Conservation (phyloP, 2,797 vertebrate genomes). For the Peromyscus nudipes region DNA sequence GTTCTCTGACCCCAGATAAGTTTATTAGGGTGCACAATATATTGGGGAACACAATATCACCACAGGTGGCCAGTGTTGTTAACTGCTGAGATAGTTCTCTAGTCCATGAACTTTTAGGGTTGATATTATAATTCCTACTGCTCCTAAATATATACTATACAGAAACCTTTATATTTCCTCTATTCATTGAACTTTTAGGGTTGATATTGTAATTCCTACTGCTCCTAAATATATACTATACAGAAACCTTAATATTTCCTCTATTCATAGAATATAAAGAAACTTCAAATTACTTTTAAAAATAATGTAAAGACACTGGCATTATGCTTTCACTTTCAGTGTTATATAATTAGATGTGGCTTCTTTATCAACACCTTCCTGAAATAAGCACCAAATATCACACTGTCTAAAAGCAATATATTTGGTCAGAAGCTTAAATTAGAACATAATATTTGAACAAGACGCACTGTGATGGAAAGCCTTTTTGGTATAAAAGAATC, state of each 20-base stretch:
- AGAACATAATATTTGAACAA: not conserved
- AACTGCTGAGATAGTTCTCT: not conserved
- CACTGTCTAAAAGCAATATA: not conserved
- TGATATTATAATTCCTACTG: not conserved
- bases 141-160: not conserved
- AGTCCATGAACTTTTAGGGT: not conserved
- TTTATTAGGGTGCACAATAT: no score
- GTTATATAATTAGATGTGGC: not conserved
- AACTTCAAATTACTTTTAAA: not conserved
- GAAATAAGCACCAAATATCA: not conserved
- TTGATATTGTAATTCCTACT: not conserved
- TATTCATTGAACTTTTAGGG: conserved; percentile 8
- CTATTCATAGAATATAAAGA: not conserved
- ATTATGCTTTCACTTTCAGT: not conserved
- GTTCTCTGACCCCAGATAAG: no score
- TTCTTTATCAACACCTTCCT: not conserved
- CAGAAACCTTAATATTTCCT: not conserved
- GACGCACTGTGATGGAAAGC: not conserved
- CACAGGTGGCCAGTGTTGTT: no score
- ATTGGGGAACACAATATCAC: no score
- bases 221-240: not conserved
- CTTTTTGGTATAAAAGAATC: conserved; percentile 28
- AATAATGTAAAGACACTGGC: not conserved
- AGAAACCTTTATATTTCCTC: not conserved
- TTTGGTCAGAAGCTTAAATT: conserved; percentile 9